Conservation (phyloP, 2,113 vertebrate species). For the Procavia capensis region DNA sequence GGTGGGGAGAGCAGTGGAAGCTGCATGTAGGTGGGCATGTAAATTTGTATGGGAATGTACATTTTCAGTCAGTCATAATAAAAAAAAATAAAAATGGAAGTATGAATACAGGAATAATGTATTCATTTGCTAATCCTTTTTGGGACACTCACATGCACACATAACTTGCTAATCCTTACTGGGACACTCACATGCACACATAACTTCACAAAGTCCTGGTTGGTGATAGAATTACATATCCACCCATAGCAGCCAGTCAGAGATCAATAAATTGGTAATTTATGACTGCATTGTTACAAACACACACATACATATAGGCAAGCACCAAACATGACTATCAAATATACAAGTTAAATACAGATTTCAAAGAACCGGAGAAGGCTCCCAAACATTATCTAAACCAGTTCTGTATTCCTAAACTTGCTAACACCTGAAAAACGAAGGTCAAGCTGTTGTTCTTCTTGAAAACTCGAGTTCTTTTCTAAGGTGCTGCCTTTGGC, state of each 20-base stretch:
- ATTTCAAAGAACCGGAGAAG: not conserved
- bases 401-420: not conserved
- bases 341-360: not conserved
- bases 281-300: not conserved
- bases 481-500: not conserved
- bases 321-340: not conserved
- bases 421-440: not conserved
- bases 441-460: constrained; percentile 1
- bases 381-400: not conserved
- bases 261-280: constrained; percentile 21
- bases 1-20: too few species aligned
- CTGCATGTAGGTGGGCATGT: too few species aligned
- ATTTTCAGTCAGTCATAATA: too few species aligned
- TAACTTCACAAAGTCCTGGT: constrained; percentile 9
- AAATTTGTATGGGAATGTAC: too few species aligned
- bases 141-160: constrained; percentile 7
- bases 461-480: not conserved
- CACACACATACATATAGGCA: not conserved
- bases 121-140: constrained; percentile 77
- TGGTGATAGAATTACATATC: not conserved
- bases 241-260: not conserved
- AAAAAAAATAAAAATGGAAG: constrained; percentile 76
- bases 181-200: constrained; percentile 14
- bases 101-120: constrained; percentile 61
- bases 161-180: constrained; percentile 74